Base-by-base conservation (phyloP, 2,888 invertebrate genomes). In the Nasonovia ribisnigri region DNA sequence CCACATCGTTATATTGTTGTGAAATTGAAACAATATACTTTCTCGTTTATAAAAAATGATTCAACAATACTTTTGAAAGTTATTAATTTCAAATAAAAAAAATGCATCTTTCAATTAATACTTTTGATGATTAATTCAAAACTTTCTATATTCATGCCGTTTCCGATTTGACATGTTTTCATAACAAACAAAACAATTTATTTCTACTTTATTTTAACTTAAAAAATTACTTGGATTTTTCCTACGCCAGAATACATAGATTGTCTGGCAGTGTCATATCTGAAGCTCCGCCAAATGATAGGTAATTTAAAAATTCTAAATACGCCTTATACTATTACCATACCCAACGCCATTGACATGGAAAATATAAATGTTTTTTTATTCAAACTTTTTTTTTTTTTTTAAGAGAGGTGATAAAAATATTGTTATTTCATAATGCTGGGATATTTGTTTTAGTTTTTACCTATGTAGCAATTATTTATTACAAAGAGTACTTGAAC, bases 161-260 rank as follows among this genome's bases (percentile, higher is more conserved):
- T 77, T 77, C 42, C 36, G 20, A 77, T 77, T 36, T 36, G 77
- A 77, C 20, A 77, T 77, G 77, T 36, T 67, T 16, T 36, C 77
- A 36, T 77, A 77, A 6, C 20, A 77, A 77, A 77, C 77, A 77
- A 77, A 77, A 77, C 77, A 77, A 77, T 77, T 77, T 77, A 77
- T 77, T 77, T 77, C 77, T 77, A 77, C 77, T 77, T 77, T 77
- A 77, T 36, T 77, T 36, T 36, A 36, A 77, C 36, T 77, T 36
- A 36, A 77, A 77, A 77, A 77, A 36, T 36, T 6, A 57, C 42
- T 20, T 77, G 36, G 16, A 16, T 36, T 20, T 36, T 36, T 20
- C 20, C 77, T 20, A 8, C 1, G 8, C 1, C 20, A 36, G 36
- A 77, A 77, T 8, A 77, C 77, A 36, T 77, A 77, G 36, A 77